Evolutionary conservation across 2,113 vertebrate species (phyloP).

Genomic region (Sakesphorus luctuosus): DNA sequence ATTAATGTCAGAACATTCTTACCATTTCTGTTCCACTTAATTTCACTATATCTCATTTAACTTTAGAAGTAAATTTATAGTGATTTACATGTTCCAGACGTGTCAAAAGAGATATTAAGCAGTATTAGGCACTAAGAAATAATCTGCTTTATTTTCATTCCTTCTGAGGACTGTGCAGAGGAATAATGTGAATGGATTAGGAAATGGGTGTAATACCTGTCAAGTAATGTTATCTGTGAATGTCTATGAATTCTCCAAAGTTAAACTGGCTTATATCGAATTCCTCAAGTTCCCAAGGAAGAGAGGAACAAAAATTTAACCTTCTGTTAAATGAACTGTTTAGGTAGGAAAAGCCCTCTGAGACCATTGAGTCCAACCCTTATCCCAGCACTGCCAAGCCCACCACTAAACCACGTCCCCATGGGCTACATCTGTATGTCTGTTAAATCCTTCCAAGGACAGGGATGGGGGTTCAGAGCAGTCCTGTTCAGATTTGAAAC

Average conservation of each 20-base stretch:
- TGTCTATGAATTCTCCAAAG: background rate
- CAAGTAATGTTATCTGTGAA: constrained; percentile 13
- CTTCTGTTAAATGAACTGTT: background rate
- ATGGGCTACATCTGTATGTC: background rate
- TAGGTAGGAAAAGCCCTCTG: background rate
- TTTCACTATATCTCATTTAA: constrained; percentile 23
- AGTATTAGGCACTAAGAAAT: constrained; percentile 19
- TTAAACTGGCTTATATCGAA: background rate
- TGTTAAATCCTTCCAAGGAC: background rate
- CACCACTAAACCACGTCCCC: background rate
- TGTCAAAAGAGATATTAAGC: constrained; percentile 32
- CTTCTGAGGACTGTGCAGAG: background rate
- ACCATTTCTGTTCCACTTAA: constrained; percentile 4
- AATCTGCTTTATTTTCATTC: background rate
- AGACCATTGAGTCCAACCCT: background rate
- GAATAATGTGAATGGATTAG: constrained; percentile 19
- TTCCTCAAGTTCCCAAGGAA: background rate
- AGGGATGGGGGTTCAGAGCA: background rate
- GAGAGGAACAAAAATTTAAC: background rate
- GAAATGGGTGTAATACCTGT: constrained; percentile 12
- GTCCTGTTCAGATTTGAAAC: background rate
- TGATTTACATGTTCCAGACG: constrained; percentile 5
- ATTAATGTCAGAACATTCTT: constrained; percentile 10
- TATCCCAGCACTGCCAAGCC: background rate
- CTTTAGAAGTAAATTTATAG: background rate